Evolutionary conservation across 2,797 vertebrate genomes (phyloP), one percentile per base, ranked within the genome.

Genomic region (Enteromius anoplus): DNA sequence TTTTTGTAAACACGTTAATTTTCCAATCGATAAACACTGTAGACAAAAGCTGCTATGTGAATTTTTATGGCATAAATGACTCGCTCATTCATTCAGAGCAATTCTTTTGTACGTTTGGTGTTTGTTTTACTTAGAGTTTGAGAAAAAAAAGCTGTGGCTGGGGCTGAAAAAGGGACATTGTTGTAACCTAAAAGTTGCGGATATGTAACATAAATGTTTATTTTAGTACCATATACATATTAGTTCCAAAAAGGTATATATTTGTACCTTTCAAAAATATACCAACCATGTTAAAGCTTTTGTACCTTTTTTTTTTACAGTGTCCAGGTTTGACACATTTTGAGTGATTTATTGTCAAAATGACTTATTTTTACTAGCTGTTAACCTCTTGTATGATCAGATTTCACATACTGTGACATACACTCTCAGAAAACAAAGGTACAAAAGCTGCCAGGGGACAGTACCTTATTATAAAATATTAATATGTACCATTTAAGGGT

Each of bases 1-100:
- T 29, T 47, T 53, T 58, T 37, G 34, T 75, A 53, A 53, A 73
- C 70, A 53, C 34, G 70, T 75, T 40, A 9, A 37, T 58, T 75
- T n/a, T 37, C 51, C 72, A 7, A 75, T 55, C 21, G 32, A 75
- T 75, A 23, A 32, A 51, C 17, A 5, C 29, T 34, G 66, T 12
- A 55, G 19, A 55, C 49, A 15, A 34, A 75, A n/a, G 29, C 26
- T 49, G 4, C 45, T 6, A 3, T 55, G 11, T 9, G 19, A 21
- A 6, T 75, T 75, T 75, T 23, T 75, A 14, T 71, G 68, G 14
- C 37, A 42, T 42, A 21, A 73, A 32, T 3, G 71, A 53, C 4
- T 73, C 17, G 10, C 49, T 15, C 71, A 75, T 75, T 49, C 32
- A 15, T 37, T 55, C 49, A 53, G 11, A 37, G 19, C 51, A 37